Conservation (phyloP, 2,888 invertebrate species). For the Erannis defoliaria region DNA sequence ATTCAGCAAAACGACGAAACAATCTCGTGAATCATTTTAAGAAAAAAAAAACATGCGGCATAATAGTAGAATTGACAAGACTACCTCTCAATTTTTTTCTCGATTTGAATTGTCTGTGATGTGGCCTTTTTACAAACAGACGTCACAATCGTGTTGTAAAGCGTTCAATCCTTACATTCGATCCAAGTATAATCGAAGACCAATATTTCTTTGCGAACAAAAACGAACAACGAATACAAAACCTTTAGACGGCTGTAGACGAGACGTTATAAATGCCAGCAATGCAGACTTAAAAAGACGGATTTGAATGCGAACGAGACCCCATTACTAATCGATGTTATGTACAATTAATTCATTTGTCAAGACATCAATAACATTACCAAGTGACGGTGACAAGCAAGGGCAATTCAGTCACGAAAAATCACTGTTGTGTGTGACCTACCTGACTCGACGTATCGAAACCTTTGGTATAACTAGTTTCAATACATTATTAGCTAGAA, state of each 20-base stretch:
- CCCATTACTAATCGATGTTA: conserved; percentile 31
- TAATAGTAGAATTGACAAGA: conserved; percentile 35
- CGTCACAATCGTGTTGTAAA: conserved; percentile 22
- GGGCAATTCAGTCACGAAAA: conserved; percentile 65
- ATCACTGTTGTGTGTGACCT: conserved; percentile 30
- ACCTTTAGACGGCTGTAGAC: conserved; percentile 10
- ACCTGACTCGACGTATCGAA: not conserved
- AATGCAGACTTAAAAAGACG: conserved; percentile 9
- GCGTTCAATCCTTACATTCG: conserved; percentile 15
- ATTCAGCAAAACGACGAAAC: conserved; percentile 28
- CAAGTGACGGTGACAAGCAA: conserved; percentile 51
- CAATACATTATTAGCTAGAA: not conserved
- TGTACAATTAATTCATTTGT: conserved; percentile 56
- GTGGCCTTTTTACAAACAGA: conserved; percentile 27
- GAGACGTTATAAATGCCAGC: conserved; percentile 6
- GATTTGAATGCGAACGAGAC: conserved; percentile 26
- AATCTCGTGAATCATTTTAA: conserved; percentile 34
- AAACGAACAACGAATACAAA: conserved; percentile 1
- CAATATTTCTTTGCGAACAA: conserved; percentile 22
- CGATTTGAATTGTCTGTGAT: conserved; percentile 34
- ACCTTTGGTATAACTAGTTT: conserved; percentile 12
- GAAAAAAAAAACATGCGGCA: conserved; percentile 30
- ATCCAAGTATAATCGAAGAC: conserved; percentile 12
- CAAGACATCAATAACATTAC: conserved; percentile 56
- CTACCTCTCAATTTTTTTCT: conserved; percentile 28